A percentile compares a stretch with the other conserved stretches of the same genome.
These are phyloP conservation scores for Julus scandinavius DNA, from an alignment of 2,888 invertebrate species.

Conservation along the genomic window DNA sequence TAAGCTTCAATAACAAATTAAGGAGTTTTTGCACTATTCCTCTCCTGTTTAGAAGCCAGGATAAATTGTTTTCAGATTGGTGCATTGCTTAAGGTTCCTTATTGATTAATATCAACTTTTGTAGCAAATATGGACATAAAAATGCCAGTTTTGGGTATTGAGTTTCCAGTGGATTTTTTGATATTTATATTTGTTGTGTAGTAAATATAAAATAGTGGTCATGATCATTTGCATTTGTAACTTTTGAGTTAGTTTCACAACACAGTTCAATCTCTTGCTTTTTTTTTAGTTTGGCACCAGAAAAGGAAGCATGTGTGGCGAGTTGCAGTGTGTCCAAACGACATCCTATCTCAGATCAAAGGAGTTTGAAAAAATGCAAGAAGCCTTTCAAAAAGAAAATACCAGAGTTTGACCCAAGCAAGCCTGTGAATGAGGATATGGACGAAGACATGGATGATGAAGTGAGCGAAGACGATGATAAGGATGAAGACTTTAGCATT, in stretches of 20 bases:
- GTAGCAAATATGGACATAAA: no score
- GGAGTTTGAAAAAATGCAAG: constrained; percentile 30
- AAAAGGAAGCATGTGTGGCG: neutral
- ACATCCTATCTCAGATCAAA: constrained; percentile 57
- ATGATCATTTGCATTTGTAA: neutral
- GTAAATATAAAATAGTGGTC: neutral
- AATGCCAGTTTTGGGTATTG: no score
- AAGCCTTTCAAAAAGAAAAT: constrained; percentile 30
- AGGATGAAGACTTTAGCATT: constrained; percentile 54
- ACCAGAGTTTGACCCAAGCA: neutral
- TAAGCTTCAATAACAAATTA: constrained; percentile 44
- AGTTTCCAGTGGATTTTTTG: neutral
- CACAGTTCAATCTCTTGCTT: neutral
- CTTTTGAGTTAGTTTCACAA: neutral
- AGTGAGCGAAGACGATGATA: constrained; percentile 57
- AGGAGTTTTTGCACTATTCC: neutral
- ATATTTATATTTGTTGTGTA: neutral
- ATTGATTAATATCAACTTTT: no score
- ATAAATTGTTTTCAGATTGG: no score
- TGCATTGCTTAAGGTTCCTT: no score
- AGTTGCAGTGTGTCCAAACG: constrained; percentile 58
- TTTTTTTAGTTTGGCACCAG: constrained; percentile 22
- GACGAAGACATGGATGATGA: constrained; percentile 4
- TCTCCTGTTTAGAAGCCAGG: no score
- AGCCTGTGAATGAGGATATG: neutral